Evolutionary conservation across 2,113 vertebrate genomes (phyloP).

Genomic region (Pelecanus crispus): DNA sequence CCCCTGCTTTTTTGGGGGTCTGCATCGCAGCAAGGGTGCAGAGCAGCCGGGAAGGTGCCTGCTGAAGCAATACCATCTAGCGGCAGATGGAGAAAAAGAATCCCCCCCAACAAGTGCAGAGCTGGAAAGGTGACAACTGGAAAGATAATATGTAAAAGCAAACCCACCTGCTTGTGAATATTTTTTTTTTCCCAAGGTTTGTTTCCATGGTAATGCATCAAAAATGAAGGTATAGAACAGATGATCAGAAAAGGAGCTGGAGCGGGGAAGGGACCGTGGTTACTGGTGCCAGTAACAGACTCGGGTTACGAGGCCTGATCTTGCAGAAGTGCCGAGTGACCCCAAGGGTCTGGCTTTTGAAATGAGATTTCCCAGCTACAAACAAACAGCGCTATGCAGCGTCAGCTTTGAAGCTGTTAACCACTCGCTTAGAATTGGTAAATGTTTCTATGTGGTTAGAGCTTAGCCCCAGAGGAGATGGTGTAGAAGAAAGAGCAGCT

Average conservation of each 20-base stretch:
- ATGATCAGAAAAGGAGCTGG: not conserved
- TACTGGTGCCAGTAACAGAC: not conserved
- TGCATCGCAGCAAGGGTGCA: not conserved
- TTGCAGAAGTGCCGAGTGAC: not conserved
- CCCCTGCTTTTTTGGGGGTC: not conserved
- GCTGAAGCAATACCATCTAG: conserved; percentile 35
- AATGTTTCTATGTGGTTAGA: not conserved
- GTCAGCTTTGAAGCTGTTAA: not conserved
- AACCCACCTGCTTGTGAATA: not conserved
- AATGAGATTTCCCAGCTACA: not conserved
- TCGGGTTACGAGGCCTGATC: not conserved
- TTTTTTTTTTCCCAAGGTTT: not conserved
- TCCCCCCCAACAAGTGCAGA: not conserved
- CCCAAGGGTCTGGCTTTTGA: not conserved
- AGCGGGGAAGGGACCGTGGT: not conserved
- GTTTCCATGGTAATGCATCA: not conserved
- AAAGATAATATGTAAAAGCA: not conserved
- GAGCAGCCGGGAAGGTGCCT: not conserved
- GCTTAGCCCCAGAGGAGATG: not conserved
- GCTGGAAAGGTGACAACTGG: not conserved
- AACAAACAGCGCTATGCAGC: not conserved
- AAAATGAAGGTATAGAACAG: not conserved
- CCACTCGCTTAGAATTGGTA: not conserved
- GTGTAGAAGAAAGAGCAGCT: not conserved
- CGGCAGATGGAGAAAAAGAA: not conserved